A percentile compares a stretch with the other conserved stretches of the same genome.
These are phyloP conservation scores for Melanaphis sacchari DNA, from an alignment of 1,140 invertebrate genomes.

Conservation along the genomic window DNA sequence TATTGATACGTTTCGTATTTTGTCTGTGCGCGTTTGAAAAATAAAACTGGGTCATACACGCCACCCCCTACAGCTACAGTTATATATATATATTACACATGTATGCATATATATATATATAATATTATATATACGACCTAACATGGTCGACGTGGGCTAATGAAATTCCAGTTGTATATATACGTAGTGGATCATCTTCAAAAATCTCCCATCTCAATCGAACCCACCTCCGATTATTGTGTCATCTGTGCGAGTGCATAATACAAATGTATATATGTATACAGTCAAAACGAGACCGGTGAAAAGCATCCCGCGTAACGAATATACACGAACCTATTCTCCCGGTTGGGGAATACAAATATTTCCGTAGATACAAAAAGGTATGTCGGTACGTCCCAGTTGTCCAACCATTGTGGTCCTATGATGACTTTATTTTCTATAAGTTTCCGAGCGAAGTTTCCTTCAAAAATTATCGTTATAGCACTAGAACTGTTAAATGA, in stretches of 20 bases:
- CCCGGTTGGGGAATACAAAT: neutral
- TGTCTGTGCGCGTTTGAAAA: neutral
- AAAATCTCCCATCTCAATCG: neutral
- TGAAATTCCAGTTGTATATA: neutral
- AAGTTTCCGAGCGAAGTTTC: neutral
- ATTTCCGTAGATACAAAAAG: neutral
- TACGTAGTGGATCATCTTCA: neutral
- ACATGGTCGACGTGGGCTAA: neutral
- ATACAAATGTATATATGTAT: too few species aligned
- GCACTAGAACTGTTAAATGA: neutral
- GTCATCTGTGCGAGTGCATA: neutral
- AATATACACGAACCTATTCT: too few species aligned
- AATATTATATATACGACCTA: neutral
- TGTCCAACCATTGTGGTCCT: too few species aligned
- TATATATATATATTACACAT: neutral
- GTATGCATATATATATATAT: too few species aligned
- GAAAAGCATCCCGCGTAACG: too few species aligned
- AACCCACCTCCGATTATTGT: neutral
- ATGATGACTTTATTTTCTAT: neutral
- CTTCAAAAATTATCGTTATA: neutral
- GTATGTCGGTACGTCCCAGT: neutral
- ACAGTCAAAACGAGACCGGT: too few species aligned
- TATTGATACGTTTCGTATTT: constrained; percentile 13
- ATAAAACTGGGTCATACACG: constrained; percentile 26
- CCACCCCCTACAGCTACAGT: too few species aligned